Conservation (phyloP, 1,140 invertebrate genomes). For the Orchestia grillus region DNA sequence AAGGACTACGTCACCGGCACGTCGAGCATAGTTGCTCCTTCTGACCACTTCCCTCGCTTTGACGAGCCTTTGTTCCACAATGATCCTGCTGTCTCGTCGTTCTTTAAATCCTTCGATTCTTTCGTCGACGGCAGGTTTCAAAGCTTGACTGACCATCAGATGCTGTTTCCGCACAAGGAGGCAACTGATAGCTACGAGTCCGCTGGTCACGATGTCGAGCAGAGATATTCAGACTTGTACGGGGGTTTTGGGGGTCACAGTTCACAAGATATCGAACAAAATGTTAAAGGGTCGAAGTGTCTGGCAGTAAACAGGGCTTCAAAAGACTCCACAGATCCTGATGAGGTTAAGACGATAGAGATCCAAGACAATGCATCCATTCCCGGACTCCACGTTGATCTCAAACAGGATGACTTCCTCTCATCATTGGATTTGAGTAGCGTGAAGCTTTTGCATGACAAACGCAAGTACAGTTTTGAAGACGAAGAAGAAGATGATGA, state of each 20-base stretch:
- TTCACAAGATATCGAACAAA: background rate
- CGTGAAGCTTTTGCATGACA: slow-evolving; percentile 36
- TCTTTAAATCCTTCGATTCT: slow-evolving; percentile 38
- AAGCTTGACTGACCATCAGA: background rate
- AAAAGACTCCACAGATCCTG: slow-evolving; percentile 15
- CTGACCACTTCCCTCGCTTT: slow-evolving; percentile 14
- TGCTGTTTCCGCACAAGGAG: slow-evolving; percentile 7
- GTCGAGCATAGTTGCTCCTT: background rate
- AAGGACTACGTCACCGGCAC: background rate
- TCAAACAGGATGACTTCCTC: slow-evolving; percentile 57
- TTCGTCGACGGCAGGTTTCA: slow-evolving; percentile 43
- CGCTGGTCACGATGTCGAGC: background rate
- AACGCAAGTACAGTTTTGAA: slow-evolving; percentile 56
- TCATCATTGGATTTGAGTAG: slow-evolving; percentile 55
- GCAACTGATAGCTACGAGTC: background rate
- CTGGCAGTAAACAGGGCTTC: background rate
- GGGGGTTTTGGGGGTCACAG: background rate
- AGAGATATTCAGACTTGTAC: slow-evolving; percentile 14
- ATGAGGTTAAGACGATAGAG: background rate
- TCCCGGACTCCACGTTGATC: slow-evolving; percentile 36
- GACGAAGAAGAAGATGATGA: slow-evolving; percentile 57
- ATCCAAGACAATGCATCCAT: background rate
- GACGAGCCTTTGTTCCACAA: slow-evolving; percentile 7
- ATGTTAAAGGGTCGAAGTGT: background rate
- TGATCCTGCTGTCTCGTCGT: background rate